A percentile compares a stretch with the other conserved stretches of the same genome.
Evolutionary conservation across 2,113 vertebrate genomes (phyloP).

Genomic region (Pseudonaja textilis): DNA sequence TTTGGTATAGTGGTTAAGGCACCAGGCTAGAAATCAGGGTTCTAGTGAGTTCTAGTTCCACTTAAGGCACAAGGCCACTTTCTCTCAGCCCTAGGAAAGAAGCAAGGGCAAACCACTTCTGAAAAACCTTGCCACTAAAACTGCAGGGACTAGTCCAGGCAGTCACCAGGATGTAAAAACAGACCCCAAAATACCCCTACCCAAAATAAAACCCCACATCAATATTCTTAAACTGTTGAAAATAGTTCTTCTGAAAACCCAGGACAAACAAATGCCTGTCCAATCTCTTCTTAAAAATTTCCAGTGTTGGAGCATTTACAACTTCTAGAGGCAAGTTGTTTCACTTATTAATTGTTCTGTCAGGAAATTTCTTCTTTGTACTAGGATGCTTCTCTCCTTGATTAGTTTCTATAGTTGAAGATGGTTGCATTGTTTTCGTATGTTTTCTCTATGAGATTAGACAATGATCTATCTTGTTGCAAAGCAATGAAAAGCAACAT

Average conservation of each 20-base stretch:
- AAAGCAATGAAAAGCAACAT: slow-evolving; percentile 23
- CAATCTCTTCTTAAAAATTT: neutral
- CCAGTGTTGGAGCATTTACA: neutral
- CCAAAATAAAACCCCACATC: neutral
- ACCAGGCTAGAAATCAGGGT: neutral
- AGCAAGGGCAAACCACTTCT: neutral
- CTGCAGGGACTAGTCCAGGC: neutral
- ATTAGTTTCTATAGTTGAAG: neutral
- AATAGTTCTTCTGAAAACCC: neutral
- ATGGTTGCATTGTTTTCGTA: slow-evolving; percentile 3
- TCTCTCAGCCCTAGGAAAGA: neutral
- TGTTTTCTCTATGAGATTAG: neutral
- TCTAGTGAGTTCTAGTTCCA: neutral
- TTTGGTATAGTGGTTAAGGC: neutral
- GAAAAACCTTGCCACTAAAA: neutral
- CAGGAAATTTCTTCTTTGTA: neutral
- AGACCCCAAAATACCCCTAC: neutral
- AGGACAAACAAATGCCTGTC: neutral
- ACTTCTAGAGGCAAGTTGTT: neutral
- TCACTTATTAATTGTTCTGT: neutral
- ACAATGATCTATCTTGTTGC: neutral
- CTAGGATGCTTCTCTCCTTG: neutral
- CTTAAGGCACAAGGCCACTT: neutral
- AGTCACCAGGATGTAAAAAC: neutral
- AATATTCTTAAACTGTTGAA: neutral